Evolutionary conservation across 1,140 invertebrate species (phyloP).

Genomic region (Hyposmocoma kahamanoa): DNA sequence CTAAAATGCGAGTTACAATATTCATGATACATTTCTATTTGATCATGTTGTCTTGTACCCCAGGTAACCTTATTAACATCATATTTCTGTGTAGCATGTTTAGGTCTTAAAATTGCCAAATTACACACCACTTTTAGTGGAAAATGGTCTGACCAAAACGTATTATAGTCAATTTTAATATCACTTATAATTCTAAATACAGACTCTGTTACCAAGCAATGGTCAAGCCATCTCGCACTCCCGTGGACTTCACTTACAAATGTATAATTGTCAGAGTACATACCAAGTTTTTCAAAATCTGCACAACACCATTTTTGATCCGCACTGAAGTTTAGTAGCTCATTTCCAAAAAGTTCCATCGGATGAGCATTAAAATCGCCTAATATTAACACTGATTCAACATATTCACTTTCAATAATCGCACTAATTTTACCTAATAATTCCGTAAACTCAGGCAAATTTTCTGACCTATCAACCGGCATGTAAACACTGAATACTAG

Average conservation of each 20-base stretch:
- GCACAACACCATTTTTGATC: neutral
- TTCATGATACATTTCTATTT: slow-evolving; percentile 4
- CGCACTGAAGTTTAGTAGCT: neutral
- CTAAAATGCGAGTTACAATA: neutral
- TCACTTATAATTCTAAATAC: neutral
- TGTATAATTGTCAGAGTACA: neutral
- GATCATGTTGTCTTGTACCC: neutral
- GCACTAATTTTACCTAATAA: neutral
- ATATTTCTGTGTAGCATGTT: neutral
- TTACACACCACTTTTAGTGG: slow-evolving; percentile 2
- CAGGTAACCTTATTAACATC: neutral
- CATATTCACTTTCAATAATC: neutral
- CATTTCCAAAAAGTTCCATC: neutral
- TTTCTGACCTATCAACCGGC: neutral
- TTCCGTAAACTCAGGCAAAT: neutral
- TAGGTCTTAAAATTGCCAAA: neutral
- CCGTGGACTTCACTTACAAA: slow-evolving; percentile 1
- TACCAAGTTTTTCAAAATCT: neutral
- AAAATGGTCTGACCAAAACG: slow-evolving; percentile 3
- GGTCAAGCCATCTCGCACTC: neutral
- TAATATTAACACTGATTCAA: neutral
- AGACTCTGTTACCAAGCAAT: neutral
- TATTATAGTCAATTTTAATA: neutral
- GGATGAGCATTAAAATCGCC: slow-evolving; percentile 6
- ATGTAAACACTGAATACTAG: slow-evolving; percentile 3